Evolutionary conservation across 1,140 invertebrate genomes (phyloP).

Genomic region (Lucilia cuprina): DNA sequence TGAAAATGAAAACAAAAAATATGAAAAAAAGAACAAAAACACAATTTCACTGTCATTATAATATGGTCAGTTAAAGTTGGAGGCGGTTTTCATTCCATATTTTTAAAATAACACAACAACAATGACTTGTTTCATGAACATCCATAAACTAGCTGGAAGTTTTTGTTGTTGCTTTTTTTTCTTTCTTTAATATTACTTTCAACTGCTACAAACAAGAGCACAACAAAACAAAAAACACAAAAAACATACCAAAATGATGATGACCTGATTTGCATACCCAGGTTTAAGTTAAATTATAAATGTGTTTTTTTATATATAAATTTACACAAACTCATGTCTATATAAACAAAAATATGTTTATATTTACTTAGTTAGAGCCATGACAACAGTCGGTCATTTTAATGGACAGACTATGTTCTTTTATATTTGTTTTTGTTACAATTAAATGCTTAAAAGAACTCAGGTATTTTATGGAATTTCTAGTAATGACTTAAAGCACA

Average conservation of each 20-base stretch:
- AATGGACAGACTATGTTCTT: too few relatives aligned
- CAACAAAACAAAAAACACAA: not conserved
- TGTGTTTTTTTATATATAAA: too few relatives aligned
- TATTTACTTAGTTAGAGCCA: too few relatives aligned
- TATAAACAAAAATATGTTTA: too few relatives aligned
- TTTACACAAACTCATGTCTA: too few relatives aligned
- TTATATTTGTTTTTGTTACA: too few relatives aligned
- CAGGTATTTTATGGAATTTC: too few relatives aligned
- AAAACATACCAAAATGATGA: not conserved
- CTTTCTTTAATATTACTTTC: not conserved
- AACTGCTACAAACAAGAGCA: not conserved
- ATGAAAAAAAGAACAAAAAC: not conserved
- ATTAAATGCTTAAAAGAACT: too few relatives aligned
- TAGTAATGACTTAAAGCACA: too few relatives aligned
- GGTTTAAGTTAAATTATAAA: too few relatives aligned
- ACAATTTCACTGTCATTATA: slow-evolving; percentile 26
- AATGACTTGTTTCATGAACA: not conserved
- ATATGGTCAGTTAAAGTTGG: slow-evolving; percentile 1
- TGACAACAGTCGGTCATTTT: too few relatives aligned
- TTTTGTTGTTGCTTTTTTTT: not conserved
- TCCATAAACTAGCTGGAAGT: not conserved
- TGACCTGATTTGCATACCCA: slow-evolving; percentile 15
- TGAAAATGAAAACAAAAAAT: not conserved
- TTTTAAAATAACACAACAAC: not conserved
- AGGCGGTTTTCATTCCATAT: not conserved